Evolutionary conservation across 2,888 invertebrate genomes (phyloP), one percentile per base, ranked within the genome.

Genomic region (Helobdella robusta): DNA sequence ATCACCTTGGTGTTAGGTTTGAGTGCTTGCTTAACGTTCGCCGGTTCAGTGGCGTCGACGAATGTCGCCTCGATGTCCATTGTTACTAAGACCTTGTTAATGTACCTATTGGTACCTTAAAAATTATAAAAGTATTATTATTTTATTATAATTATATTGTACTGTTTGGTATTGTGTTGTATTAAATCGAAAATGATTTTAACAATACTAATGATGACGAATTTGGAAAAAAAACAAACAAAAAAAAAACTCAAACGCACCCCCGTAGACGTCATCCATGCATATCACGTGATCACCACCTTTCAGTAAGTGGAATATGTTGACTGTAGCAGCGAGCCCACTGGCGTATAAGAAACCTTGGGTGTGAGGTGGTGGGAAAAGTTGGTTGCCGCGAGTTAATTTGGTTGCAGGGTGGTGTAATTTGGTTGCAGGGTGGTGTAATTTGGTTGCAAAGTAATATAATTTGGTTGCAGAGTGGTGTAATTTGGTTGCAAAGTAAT

Each of bases 211-310:
- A n/a, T n/a, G n/a, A n/a, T n/a, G n/a, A n/a, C n/a, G n/a, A n/a
- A n/a, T n/a, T n/a, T n/a, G n/a, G n/a, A n/a, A n/a, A n/a, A n/a
- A n/a, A n/a, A n/a, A n/a, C n/a, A n/a, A n/a, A n/a, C n/a, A n/a
- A n/a, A n/a, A n/a, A n/a, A n/a, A 30, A 8, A 6, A 11, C 34
- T 1, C 28, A 2, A 3, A 59, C 59, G 20, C 23, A 80, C 95
- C 97, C 63, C 97, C 97, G 75, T 97, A 98, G 2, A 95, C 84
- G 80, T 97, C 97, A 78, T 95, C 91, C 68, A 88, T 86, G 73
- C 88, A 86, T 52, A 98, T 79, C 15, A 98, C 83, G 76, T 97
- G 93, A 77, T 98, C 97, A 0, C 95, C 97, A 68, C 82, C 74
- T 70, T 84, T 85, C 8, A 98, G 82, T 72, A 93, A 81, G 44